phyloP scores from a whole-genome alignment of 2,797 vertebrate genomes.

The Falco concolor region DNA sequence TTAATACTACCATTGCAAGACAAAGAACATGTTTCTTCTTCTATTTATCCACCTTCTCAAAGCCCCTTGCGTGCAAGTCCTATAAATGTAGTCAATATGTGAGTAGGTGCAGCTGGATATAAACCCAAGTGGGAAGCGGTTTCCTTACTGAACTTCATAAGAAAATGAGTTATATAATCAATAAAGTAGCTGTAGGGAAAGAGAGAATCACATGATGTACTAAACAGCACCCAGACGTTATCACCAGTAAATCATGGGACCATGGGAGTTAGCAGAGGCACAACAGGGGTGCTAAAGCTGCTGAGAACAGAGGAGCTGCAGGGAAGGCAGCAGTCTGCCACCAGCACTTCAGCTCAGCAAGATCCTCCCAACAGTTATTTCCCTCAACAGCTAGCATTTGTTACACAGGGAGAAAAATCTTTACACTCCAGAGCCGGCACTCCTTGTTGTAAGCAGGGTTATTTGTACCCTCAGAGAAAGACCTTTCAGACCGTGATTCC shows the following conservation, averaged over 20 bases:
- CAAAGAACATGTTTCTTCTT: background rate
- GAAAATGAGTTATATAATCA: constrained; percentile 39
- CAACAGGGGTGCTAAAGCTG: background rate
- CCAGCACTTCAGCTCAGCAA: background rate
- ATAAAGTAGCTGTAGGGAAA: background rate
- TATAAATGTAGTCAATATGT: background rate
- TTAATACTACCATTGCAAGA: background rate
- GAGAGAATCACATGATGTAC: background rate
- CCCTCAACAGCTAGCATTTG: background rate
- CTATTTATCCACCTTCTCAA: background rate
- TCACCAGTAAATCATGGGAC: background rate
- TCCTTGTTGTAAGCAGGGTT: background rate
- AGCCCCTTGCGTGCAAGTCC: background rate
- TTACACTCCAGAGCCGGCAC: fast-evolving
- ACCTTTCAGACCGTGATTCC: background rate
- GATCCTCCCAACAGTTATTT: background rate
- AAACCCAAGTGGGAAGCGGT: constrained; percentile 2
- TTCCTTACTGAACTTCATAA: background rate
- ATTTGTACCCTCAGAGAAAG: background rate
- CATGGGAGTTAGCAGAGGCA: background rate
- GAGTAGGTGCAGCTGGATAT: background rate
- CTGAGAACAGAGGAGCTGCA: background rate
- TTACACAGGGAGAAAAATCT: background rate
- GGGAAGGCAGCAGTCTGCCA: background rate
- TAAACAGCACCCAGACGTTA: background rate